Evolutionary conservation across 1,140 invertebrate species (phyloP).

Genomic region (Spodoptera frugiperda): DNA sequence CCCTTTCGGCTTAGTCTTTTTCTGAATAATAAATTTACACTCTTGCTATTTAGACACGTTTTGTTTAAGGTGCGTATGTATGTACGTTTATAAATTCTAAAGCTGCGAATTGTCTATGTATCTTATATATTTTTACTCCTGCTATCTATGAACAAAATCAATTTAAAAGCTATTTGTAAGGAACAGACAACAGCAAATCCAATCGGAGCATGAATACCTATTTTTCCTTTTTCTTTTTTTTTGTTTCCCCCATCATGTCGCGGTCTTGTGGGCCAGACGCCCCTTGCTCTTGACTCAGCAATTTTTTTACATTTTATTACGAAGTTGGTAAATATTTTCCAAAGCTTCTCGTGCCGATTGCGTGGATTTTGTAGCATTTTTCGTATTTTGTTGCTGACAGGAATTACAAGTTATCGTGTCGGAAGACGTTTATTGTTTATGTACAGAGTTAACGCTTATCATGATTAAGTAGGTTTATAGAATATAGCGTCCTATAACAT

Average conservation of each 20-base stretch:
- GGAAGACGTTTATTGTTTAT: neutral
- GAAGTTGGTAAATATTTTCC: constrained; percentile 84
- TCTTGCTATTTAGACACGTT: constrained; percentile 61
- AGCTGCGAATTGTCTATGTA: constrained; percentile 5
- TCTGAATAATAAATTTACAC: constrained; percentile 75
- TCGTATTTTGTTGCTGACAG: constrained; percentile 26
- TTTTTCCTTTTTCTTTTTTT: constrained; percentile 74
- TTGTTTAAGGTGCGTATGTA: constrained; percentile 30
- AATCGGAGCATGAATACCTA: constrained; percentile 78
- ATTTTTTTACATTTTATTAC: constrained; percentile 85
- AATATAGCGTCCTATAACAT: too few relatives aligned
- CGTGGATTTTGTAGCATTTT: constrained; percentile 61
- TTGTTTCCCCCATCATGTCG: constrained; percentile 81
- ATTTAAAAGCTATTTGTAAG: constrained; percentile 84
- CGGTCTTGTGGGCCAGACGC: constrained; percentile 82
- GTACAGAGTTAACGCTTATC: neutral
- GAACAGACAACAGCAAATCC: constrained; percentile 85
- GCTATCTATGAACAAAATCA: constrained; percentile 73
- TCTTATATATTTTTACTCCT: constrained; percentile 31
- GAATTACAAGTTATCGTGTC: constrained; percentile 18
- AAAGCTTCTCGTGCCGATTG: constrained; percentile 66
- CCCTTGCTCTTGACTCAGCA: constrained; percentile 82
- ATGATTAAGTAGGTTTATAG: neutral
- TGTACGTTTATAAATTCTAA: constrained; percentile 25
- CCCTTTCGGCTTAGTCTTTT: constrained; percentile 63